A percentile compares a stretch with the other conserved stretches of the same genome.
Evolutionary conservation across 30 jellyfish, hydroid and myxozoan genomes (phyloP).

Genomic region (Aurelia aurita): DNA sequence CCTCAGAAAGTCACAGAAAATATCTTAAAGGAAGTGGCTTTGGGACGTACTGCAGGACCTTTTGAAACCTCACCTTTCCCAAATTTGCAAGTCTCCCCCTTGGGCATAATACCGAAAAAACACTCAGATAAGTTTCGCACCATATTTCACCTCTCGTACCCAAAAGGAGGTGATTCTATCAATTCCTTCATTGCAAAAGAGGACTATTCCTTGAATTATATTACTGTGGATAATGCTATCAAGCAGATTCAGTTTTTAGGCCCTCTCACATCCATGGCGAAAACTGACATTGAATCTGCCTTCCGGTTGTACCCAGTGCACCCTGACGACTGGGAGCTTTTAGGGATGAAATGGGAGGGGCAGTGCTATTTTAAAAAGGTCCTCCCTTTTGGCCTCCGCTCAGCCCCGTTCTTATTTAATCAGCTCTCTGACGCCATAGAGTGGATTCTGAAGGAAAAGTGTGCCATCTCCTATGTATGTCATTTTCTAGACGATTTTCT

Average conservation of each 20-base stretch:
- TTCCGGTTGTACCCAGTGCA: constrained; percentile 24
- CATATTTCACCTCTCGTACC: neutral
- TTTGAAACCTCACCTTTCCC: constrained; percentile 14
- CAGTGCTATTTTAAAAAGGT: neutral
- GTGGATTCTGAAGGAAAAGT: constrained; percentile 4
- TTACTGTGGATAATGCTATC: constrained; percentile 2
- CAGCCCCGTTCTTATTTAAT: constrained; percentile 10
- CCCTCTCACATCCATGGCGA: constrained; percentile 4
- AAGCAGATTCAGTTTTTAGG: constrained; percentile 9
- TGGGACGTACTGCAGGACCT: constrained; percentile 14
- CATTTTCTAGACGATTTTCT: constrained; percentile 24
- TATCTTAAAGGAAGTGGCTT: constrained; percentile 8
- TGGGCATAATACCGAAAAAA: constrained; percentile 21
- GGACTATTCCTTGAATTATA: neutral
- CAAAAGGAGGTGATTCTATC: neutral
- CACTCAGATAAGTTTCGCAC: neutral
- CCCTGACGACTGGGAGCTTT: constrained; percentile 25
- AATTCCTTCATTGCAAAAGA: constrained; percentile 4
- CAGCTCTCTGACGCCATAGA: constrained; percentile 15
- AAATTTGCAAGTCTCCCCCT: constrained; percentile 10
- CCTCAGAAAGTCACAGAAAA: neutral
- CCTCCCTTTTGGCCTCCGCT: constrained; percentile 4
- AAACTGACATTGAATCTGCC: constrained; percentile 25
- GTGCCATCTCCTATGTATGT: constrained; percentile 6
- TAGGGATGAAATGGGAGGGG: constrained; percentile 22